phyloP scores from a whole-genome alignment of 2,888 invertebrate species.

The Drosophila dives region DNA sequence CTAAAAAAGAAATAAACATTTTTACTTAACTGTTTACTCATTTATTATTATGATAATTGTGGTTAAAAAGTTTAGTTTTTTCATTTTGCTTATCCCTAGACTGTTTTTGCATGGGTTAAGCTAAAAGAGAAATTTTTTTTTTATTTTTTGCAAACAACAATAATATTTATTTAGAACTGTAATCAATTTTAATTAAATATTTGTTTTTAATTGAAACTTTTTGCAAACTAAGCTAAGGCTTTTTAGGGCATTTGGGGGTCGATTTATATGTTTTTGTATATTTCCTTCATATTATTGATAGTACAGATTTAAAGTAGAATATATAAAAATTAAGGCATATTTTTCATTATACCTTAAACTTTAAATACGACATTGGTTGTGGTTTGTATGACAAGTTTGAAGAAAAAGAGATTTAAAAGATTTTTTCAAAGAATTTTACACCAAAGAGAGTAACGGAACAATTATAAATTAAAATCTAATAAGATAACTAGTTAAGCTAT shows the following conservation, averaged over 20 bases:
- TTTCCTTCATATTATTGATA: background rate
- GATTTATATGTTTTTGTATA: background rate
- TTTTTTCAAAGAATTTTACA: background rate
- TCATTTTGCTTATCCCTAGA: background rate
- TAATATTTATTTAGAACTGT: background rate
- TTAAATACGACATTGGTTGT: background rate
- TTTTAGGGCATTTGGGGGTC: background rate
- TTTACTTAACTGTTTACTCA: background rate
- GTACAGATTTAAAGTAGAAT: background rate
- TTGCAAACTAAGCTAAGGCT: background rate
- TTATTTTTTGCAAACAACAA: background rate
- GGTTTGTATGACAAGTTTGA: background rate
- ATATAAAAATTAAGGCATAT: background rate
- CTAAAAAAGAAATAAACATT: too few relatives aligned
- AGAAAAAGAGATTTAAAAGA: background rate
- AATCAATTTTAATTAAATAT: background rate
- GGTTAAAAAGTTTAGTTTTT: background rate
- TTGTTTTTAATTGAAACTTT: background rate
- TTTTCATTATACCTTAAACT: background rate
- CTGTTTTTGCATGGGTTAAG: background rate
- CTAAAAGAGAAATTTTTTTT: background rate
- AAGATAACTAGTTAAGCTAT: background rate
- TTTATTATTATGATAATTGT: background rate
- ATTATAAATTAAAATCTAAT: background rate
- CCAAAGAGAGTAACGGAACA: background rate